phyloP scores from a whole-genome alignment of 2,113 vertebrate species.

The Percina caprodes region DNA sequence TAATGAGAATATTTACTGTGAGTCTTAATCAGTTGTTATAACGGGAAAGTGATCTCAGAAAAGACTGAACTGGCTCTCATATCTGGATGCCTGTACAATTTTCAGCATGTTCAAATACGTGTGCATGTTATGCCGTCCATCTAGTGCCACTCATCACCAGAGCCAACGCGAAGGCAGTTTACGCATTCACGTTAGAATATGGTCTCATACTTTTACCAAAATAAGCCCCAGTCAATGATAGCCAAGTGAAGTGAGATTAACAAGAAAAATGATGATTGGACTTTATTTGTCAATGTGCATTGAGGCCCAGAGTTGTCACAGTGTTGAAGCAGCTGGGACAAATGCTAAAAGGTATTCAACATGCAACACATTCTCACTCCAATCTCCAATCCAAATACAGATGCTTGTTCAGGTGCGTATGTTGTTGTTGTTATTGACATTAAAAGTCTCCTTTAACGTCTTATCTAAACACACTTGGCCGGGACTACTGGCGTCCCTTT shows the following conservation, averaged over 20 bases:
- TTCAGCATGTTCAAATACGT: constrained; percentile 14
- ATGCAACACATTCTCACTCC: no score
- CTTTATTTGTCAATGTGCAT: constrained; percentile 25
- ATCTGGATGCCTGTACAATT: constrained; percentile 6
- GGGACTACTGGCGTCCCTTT: no score
- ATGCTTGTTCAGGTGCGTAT: no score
- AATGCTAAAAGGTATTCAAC: no score
- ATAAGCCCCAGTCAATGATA: constrained; percentile 33
- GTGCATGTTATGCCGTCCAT: constrained; percentile 16
- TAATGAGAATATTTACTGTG: neutral
- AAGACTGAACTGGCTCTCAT: neutral
- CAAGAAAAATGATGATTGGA: neutral
- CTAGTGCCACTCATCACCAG: constrained; percentile 21
- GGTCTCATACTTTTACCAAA: constrained; percentile 42
- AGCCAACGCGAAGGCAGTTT: constrained; percentile 19
- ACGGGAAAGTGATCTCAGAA: neutral
- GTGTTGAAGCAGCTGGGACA: neutral
- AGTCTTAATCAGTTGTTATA: neutral
- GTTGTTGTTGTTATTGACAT: no score
- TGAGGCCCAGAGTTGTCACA: neutral
- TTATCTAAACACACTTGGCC: no score
- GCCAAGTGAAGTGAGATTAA: no score
- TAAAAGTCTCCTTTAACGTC: no score
- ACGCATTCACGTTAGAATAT: constrained; percentile 43
- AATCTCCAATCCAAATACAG: no score